Evolutionary conservation across 64 coral and sea anemone species (phyloP).

Genomic region (Pachyseris speciosa): DNA sequence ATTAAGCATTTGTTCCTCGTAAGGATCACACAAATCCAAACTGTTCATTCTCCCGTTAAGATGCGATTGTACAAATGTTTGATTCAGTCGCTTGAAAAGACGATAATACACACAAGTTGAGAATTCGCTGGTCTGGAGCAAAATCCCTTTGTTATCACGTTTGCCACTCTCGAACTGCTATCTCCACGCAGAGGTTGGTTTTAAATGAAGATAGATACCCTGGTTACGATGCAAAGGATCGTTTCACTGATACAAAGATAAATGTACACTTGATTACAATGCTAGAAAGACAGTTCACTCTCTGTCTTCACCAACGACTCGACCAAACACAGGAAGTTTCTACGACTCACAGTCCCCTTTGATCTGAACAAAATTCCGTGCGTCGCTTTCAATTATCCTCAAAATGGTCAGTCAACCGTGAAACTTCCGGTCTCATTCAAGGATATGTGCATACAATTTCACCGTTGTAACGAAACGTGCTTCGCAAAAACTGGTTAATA

Average conservation of each 20-base stretch:
- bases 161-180: background rate
- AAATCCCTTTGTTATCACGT: background rate
- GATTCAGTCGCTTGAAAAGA: background rate
- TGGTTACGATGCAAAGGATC: background rate
- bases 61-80: background rate
- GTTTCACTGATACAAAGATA: background rate
- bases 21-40: conserved; percentile 10
- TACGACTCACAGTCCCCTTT: background rate
- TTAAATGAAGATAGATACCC: background rate
- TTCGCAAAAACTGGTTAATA: background rate
- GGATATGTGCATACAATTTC: background rate
- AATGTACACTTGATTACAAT: background rate
- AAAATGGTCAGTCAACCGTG: conserved; percentile 22
- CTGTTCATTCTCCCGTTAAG: background rate
- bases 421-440: background rate
- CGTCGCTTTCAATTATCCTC: background rate
- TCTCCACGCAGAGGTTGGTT: background rate
- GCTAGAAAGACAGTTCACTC: background rate
- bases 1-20: background rate
- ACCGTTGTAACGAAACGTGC: background rate
- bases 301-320: conserved; percentile 11
- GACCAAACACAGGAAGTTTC: background rate
- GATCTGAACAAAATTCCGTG: conserved; percentile 8
- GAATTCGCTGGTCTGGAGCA: background rate
- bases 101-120: background rate